Conservation (phyloP, 2,888 invertebrate genomes). For the Chirona hameri region DNA sequence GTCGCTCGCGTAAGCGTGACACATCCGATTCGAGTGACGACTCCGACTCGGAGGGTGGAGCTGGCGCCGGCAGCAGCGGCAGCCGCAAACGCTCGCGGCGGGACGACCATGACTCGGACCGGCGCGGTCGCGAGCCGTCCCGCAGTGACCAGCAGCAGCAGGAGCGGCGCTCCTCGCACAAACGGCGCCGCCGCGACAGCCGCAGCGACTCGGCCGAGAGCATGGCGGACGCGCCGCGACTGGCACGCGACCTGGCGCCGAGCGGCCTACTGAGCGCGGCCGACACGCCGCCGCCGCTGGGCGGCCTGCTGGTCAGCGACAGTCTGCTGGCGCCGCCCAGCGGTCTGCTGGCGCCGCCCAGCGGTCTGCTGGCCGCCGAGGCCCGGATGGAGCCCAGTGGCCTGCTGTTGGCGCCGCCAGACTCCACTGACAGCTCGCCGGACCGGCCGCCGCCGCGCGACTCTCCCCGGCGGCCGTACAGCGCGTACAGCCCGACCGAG, state of each 20-base stretch:
- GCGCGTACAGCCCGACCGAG: too few relatives aligned
- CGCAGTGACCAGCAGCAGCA: background rate
- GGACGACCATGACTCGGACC: background rate
- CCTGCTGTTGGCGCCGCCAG: background rate
- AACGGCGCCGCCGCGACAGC: slow-evolving; percentile 22
- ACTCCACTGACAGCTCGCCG: background rate
- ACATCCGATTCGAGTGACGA: background rate
- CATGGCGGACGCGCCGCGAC: background rate
- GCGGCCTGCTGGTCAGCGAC: background rate
- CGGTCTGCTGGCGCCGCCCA: background rate
- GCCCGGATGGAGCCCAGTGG: background rate
- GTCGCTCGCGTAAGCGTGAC: background rate
- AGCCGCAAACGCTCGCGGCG: background rate
- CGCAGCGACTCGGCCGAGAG: background rate
- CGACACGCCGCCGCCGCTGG: background rate
- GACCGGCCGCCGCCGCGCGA: background rate
- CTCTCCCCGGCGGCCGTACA: background rate
- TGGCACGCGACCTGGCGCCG: background rate
- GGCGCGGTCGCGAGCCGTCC: background rate
- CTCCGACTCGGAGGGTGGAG: background rate
- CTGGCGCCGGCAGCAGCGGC: background rate
- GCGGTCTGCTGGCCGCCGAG: background rate
- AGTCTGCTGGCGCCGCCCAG: background rate
- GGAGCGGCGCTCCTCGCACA: background rate
- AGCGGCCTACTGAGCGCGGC: background rate